These are phyloP conservation scores for Latrodectus geometricus DNA, from an alignment of 1,140 invertebrate genomes.

Conservation along the genomic window DNA sequence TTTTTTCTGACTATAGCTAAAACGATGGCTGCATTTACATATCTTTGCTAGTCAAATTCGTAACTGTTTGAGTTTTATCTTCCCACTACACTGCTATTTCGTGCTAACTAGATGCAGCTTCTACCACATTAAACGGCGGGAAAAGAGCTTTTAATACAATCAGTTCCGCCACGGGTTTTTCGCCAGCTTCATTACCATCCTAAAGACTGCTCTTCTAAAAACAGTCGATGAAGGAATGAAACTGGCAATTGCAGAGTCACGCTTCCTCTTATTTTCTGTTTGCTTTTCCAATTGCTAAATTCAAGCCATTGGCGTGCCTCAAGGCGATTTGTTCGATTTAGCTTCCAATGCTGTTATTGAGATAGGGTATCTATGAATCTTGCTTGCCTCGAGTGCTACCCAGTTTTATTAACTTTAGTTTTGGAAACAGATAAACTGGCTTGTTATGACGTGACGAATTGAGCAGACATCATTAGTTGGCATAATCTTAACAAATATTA, in stretches of 20 bases:
- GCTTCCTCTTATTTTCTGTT: constrained; percentile 16
- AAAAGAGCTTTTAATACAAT: constrained; percentile 15
- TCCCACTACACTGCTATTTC: not conserved
- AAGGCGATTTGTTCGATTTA: constrained; percentile 14
- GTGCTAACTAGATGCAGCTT: not conserved
- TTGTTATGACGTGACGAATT: too few species aligned
- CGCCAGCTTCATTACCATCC: constrained; percentile 30
- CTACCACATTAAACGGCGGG: not conserved
- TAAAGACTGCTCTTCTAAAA: constrained; percentile 20
- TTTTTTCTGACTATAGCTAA: too few species aligned
- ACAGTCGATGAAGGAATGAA: constrained; percentile 34
- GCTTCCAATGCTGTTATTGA: not conserved
- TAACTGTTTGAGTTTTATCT: too few species aligned
- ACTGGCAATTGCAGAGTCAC: constrained; percentile 47
- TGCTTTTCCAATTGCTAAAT: constrained; percentile 22
- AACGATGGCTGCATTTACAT: too few species aligned
- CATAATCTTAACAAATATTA: too few species aligned
- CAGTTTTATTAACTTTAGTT: too few species aligned
- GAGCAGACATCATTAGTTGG: too few species aligned
- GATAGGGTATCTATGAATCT: not conserved
- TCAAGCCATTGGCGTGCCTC: constrained; percentile 28
- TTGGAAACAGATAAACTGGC: too few species aligned
- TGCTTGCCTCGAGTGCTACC: not conserved
- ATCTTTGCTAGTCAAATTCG: too few species aligned
- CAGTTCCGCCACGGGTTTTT: constrained; percentile 30